Conservation (phyloP, 1,140 invertebrate species). For the Hylaeus anthracinus region DNA sequence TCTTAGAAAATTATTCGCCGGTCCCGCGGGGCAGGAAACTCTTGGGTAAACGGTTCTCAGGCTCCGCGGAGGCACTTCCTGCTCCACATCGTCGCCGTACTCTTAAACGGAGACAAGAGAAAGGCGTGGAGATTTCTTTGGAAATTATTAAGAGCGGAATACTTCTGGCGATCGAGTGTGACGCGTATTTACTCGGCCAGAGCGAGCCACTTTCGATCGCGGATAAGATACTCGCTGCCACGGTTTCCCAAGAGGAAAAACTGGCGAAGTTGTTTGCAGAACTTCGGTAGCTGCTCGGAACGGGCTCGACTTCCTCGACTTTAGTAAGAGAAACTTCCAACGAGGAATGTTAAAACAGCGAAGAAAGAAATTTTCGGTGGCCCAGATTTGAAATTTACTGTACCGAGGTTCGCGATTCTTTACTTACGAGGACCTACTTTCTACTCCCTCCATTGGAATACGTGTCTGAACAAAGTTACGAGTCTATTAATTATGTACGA, state of each 20-base stretch:
- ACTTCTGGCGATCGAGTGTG: constrained; percentile 31
- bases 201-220: constrained; percentile 28
- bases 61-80: constrained; percentile 53
- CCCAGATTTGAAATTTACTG: too few relatives aligned
- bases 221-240: constrained; percentile 26
- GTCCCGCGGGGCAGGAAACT: constrained; percentile 52
- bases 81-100: constrained; percentile 59
- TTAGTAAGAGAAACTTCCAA: too few relatives aligned
- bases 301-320: too few relatives aligned
- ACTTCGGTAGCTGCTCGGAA: background rate
- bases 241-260: constrained; percentile 7
- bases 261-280: too few relatives aligned
- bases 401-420: too few relatives aligned
- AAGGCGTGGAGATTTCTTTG: constrained; percentile 64
- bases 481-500: too few relatives aligned
- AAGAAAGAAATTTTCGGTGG: too few relatives aligned
- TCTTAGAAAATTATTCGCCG: constrained; percentile 52
- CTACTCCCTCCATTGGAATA: too few relatives aligned
- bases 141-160: constrained; percentile 57
- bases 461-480: too few relatives aligned
- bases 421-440: too few relatives aligned
- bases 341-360: too few relatives aligned
- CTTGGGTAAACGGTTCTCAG: constrained; percentile 59
- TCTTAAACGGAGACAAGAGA: constrained; percentile 61
- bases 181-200: constrained; percentile 32